phyloP scores from a whole-genome alignment of 2,888 invertebrate genomes.

The Tenthredo distinguenda region DNA sequence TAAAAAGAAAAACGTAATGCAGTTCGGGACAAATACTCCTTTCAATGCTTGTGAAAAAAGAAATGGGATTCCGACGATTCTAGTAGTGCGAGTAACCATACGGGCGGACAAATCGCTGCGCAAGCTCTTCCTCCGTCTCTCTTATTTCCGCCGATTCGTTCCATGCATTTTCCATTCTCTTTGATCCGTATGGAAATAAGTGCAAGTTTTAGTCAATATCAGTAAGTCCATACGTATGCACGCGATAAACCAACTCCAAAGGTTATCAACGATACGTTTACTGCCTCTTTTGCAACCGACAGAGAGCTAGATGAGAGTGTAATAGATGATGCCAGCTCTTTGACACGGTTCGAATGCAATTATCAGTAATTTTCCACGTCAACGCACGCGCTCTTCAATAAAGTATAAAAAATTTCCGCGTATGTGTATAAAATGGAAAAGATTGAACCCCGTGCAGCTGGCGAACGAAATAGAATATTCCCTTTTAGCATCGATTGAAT shows the following conservation, averaged over 20 bases:
- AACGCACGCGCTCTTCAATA: background rate
- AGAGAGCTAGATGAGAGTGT: background rate
- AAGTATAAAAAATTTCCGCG: background rate
- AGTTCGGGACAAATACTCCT: background rate
- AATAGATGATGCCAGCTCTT: background rate
- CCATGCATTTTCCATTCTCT: background rate
- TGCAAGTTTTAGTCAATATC: background rate
- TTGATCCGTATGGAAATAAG: background rate
- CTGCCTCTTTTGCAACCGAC: slow-evolving; percentile 6
- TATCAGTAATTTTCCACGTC: slow-evolving; percentile 8
- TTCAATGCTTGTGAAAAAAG: background rate
- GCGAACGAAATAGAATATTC: background rate
- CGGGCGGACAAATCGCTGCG: slow-evolving; percentile 1
- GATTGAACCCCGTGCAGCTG: background rate
- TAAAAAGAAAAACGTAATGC: background rate
- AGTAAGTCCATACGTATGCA: background rate
- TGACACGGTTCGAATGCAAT: background rate
- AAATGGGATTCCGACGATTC: background rate
- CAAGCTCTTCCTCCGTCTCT: background rate
- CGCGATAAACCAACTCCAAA: slow-evolving; percentile 8
- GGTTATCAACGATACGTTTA: slow-evolving; percentile 4
- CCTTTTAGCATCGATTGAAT: background rate
- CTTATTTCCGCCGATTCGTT: background rate
- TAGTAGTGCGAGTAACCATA: background rate
- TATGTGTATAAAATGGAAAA: background rate